A percentile compares a stretch with the other conserved stretches of the same genome.
Evolutionary conservation across 2,797 vertebrate species (phyloP).

Genomic region (Ptychobarbus kaznakovi): DNA sequence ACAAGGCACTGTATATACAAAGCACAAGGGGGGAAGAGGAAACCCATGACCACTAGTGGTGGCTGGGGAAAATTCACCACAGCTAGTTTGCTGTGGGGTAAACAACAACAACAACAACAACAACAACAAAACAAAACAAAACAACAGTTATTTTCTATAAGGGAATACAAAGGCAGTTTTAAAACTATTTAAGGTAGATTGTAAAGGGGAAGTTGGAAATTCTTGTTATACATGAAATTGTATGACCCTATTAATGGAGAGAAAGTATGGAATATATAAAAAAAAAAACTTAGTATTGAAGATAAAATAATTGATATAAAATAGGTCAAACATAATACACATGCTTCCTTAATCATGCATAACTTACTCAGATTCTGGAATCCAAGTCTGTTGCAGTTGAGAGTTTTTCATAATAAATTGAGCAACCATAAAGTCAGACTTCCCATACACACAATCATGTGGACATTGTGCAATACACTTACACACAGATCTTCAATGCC

Average conservation of each 20-base stretch:
- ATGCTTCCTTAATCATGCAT: neutral
- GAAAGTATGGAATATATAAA: too few relatives aligned
- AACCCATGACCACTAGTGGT: neutral
- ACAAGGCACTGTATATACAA: neutral
- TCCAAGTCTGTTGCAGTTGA: neutral
- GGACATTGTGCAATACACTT: neutral
- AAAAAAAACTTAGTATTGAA: neutral
- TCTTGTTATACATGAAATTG: neutral
- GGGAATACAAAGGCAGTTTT: neutral
- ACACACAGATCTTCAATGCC: neutral
- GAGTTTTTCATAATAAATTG: neutral
- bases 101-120: neutral
- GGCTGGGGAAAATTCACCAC: neutral
- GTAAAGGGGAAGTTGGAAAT: neutral
- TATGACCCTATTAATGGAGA: neutral
- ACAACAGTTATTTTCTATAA: neutral
- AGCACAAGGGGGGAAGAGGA: neutral
- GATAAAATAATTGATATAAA: neutral
- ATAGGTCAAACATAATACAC: neutral
- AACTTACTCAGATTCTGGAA: neutral
- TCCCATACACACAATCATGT: neutral
- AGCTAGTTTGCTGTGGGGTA: neutral
- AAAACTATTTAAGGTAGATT: neutral
- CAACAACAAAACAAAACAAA: too few relatives aligned
- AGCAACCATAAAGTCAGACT: neutral